Evolutionary conservation across 2,888 invertebrate genomes (phyloP).

Genomic region (Pollenia amentaria): DNA sequence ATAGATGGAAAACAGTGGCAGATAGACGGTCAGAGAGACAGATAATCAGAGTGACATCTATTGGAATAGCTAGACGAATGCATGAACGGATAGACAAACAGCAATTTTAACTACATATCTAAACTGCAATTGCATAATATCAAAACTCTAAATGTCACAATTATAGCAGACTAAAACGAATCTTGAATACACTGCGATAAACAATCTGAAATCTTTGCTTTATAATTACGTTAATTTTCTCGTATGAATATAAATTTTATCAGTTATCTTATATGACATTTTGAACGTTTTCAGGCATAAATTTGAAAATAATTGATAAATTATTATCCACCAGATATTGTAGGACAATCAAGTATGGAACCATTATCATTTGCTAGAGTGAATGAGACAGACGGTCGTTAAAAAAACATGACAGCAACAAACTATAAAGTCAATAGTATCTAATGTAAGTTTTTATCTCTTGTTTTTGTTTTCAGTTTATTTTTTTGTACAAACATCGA

Average conservation of each 20-base stretch:
- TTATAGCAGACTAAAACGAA: background rate
- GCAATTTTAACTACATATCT: slow-evolving; percentile 43
- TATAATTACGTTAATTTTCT: too few species aligned
- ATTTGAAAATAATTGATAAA: too few species aligned
- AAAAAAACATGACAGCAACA: slow-evolving; percentile 63
- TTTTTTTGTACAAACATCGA: slow-evolving; percentile 23
- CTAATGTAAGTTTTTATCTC: slow-evolving; percentile 40
- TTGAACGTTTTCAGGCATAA: background rate
- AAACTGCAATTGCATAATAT: slow-evolving; percentile 36
- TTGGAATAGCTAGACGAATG: slow-evolving; percentile 28
- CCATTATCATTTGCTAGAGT: background rate
- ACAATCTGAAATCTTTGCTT: background rate
- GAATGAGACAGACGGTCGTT: slow-evolving; percentile 1
- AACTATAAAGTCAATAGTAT: slow-evolving; percentile 53
- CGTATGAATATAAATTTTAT: too few species aligned
- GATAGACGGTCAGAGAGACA: slow-evolving; percentile 18
- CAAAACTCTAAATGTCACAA: background rate
- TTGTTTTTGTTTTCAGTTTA: background rate
- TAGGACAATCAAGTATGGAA: background rate
- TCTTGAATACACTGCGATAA: background rate
- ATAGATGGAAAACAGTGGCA: background rate
- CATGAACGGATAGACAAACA: slow-evolving; percentile 39
- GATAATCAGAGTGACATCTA: background rate
- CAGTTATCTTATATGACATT: background rate
- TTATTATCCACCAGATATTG: background rate